Evolutionary conservation across 2,888 invertebrate genomes (phyloP).

Genomic region (Venusia cambrica): DNA sequence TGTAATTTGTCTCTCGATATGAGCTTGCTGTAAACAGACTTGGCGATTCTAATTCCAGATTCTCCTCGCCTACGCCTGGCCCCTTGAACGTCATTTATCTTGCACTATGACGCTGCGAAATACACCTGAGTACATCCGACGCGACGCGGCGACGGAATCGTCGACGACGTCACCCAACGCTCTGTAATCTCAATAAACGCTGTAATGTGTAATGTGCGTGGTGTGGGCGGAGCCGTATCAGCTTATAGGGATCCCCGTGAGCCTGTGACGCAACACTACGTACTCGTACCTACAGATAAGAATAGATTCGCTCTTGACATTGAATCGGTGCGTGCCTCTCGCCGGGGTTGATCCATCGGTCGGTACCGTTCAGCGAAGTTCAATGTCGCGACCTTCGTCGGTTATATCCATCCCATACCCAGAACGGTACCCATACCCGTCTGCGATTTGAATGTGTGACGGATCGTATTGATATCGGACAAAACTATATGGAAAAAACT

Average conservation of each 20-base stretch:
- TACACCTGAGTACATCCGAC: conserved; percentile 25
- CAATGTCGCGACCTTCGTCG: conserved; percentile 48
- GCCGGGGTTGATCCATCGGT: conserved; percentile 44
- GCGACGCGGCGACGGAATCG: too few relatives aligned
- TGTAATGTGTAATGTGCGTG: conserved; percentile 18
- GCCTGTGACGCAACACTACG: conserved; percentile 37
- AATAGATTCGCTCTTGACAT: conserved; percentile 53
- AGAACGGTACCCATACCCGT: too few relatives aligned
- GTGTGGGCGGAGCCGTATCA: conserved; percentile 27
- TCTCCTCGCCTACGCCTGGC: conserved; percentile 27
- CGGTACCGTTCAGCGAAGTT: conserved; percentile 37
- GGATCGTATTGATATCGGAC: too few relatives aligned
- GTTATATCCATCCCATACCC: conserved; percentile 28
- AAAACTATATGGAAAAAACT: too few relatives aligned
- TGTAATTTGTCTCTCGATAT: conserved; percentile 31
- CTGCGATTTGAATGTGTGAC: too few relatives aligned
- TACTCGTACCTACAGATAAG: conserved; percentile 35
- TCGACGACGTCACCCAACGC: too few relatives aligned
- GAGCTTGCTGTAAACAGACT: conserved; percentile 33
- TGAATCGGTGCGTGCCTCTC: conserved; percentile 43
- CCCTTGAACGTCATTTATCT: conserved; percentile 33
- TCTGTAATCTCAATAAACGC: conserved; percentile 17
- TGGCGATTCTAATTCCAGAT: conserved; percentile 37
- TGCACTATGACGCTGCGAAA: conserved; percentile 34
- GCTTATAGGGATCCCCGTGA: conserved; percentile 37